Percentiles rank a stretch among this genome's conserved stretches.
Evolutionary conservation across 2,113 vertebrate species (phyloP).

Genomic region (Elgaria multicarinata): DNA sequence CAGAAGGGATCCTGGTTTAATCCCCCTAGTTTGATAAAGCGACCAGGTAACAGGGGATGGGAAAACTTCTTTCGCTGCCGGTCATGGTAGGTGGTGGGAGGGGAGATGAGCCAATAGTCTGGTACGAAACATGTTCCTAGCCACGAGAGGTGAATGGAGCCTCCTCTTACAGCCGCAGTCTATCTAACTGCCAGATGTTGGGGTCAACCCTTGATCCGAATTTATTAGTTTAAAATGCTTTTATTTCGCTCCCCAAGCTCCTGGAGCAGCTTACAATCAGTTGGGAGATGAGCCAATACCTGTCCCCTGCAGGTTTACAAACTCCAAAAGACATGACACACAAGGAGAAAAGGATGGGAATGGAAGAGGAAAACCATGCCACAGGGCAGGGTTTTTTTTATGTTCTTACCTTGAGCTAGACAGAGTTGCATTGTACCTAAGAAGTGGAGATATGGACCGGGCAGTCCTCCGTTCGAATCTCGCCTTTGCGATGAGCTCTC

Average conservation of each 20-base stretch:
- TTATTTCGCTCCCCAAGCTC: no score
- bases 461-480: neutral
- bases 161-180: neutral
- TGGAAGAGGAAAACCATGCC: neutral
- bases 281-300: no score
- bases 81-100: neutral
- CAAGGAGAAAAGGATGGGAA: no score
- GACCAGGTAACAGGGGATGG: neutral
- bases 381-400: neutral
- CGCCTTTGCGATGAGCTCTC: neutral
- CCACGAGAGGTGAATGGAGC: neutral
- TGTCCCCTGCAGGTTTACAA: no score
- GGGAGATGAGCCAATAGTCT: neutral
- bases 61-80: neutral
- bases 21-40: neutral
- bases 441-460: neutral
- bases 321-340: no score
- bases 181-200: neutral
- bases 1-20: neutral
- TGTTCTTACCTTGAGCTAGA: neutral
- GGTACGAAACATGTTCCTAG: neutral
- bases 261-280: no score
- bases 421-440: neutral
- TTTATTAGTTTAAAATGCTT: no score
- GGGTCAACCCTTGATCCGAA: neutral